Base-by-base conservation (phyloP, 2,113 vertebrate species). In the Caranx ignobilis region DNA sequence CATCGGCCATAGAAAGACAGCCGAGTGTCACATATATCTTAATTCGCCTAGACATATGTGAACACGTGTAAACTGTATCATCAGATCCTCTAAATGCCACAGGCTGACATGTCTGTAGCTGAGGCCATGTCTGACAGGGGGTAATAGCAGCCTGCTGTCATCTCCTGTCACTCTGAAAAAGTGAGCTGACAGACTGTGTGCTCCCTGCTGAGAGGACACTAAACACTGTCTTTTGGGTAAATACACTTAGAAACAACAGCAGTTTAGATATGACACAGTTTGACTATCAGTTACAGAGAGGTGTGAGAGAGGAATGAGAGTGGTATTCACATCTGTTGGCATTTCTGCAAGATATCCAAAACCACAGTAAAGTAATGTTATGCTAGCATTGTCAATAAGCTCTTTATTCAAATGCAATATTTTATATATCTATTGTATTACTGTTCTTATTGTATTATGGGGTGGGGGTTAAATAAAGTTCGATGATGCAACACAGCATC, bases 21-120 rank as follows among this genome's bases (percentile, higher is more conserved):
- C 66, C 67, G 57, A 70, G 70, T 76, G 63, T 74, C 81, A 83
- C 70, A 73, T 73, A 59, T 43, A 34, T 82, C 77, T 89, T 90
- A 89, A 90, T 88, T 87, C 87, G 85, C 35, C 52, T 75, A 82
- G 92, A 93, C 88, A 86, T 76, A 90, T 86, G 86, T 85, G 88
- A 92, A 90, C 91, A 92, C 83, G 87, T 93, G 93, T 84, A 91
- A 91, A 89, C 77, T 83, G 82, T 87, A 83, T 89, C 81, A 89
- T 91, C 85, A 88, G 61, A 86, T 86, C 65, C 63, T 70, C 73
- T 52, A 76, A 79, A 88, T 81, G 78, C 88, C 86, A 80, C 71
- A 66, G 71, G 47, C 69, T 84, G 83, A 78, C 86, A 87, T 67
- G 79, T 87, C 56, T 71, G 41, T 71, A 74, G 65, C 48, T 35